These are phyloP conservation scores for Phymatocera aterrima DNA, from an alignment of 2,888 invertebrate genomes.

Conservation along the genomic window DNA sequence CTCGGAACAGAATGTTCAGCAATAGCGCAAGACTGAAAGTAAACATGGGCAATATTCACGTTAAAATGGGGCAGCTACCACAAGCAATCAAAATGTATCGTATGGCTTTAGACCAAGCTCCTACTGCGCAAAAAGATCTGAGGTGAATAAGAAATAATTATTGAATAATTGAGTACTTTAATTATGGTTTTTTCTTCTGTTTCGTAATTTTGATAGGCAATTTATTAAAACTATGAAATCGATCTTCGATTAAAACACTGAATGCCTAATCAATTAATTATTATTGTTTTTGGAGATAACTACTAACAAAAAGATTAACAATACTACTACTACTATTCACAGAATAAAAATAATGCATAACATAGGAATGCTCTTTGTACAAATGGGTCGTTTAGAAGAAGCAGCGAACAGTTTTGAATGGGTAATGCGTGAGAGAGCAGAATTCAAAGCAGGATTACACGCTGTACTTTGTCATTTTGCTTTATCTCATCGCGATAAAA, in stretches of 20 bases:
- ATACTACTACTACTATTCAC: slow-evolving; percentile 54
- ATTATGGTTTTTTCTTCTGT: neutral
- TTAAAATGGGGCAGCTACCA: slow-evolving; percentile 93
- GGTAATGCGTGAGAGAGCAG: slow-evolving; percentile 97
- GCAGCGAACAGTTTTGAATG: slow-evolving; percentile 98
- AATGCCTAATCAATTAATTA: slow-evolving; percentile 18
- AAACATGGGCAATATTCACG: slow-evolving; percentile 99
- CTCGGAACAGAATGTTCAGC: slow-evolving; percentile 94
- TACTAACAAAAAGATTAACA: neutral
- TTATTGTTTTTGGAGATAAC: neutral
- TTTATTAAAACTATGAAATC: neutral
- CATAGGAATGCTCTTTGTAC: slow-evolving; percentile 95
- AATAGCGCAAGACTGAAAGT: slow-evolving; percentile 96
- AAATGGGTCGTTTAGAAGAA: slow-evolving; percentile 97
- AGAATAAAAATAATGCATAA: slow-evolving; percentile 99
- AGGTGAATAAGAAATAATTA: slow-evolving; percentile 76
- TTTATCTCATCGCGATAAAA: slow-evolving; percentile 93
- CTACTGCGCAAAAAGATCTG: slow-evolving; percentile 93
- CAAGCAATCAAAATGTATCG: slow-evolving; percentile 98
- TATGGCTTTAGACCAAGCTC: slow-evolving; percentile 98
- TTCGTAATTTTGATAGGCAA: neutral
- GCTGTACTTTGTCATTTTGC: slow-evolving; percentile 92
- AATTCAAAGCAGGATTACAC: slow-evolving; percentile 91
- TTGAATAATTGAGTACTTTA: neutral
- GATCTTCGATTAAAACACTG: neutral